A percentile compares a stretch with the other conserved stretches of the same genome.
These are phyloP conservation scores for Ailurus styani DNA, from an alignment of 2,113 vertebrate species.

Conservation along the genomic window DNA sequence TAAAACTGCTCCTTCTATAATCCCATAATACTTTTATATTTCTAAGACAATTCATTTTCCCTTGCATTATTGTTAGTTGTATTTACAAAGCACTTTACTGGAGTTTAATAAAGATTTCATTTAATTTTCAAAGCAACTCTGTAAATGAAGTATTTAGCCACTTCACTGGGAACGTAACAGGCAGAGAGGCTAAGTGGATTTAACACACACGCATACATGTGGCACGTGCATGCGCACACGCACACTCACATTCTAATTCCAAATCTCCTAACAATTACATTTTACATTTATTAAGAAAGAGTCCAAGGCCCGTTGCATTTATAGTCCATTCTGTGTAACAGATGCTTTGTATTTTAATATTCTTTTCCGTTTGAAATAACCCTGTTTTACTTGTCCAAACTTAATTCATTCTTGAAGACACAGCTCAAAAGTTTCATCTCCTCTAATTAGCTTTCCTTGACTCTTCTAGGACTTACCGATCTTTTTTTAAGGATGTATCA, in stretches of 20 bases:
- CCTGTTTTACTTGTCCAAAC: neutral
- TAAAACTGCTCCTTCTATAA: neutral
- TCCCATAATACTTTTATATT: neutral
- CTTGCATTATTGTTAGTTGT: neutral
- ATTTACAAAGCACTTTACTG: neutral
- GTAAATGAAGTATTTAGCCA: neutral
- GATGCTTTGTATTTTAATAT: neutral
- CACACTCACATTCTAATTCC: neutral
- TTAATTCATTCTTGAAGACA: neutral
- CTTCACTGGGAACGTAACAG: neutral
- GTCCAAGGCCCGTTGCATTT: neutral
- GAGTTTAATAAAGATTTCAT: neutral
- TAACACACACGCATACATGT: neutral
- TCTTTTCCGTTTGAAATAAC: conserved; percentile 13
- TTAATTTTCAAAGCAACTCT: conserved; percentile 22
- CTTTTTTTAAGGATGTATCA: neutral
- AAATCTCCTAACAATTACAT: neutral
- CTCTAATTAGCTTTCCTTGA: neutral
- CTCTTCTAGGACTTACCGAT: neutral
- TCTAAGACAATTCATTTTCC: neutral
- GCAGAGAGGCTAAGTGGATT: neutral
- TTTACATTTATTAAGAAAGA: conserved; percentile 32
- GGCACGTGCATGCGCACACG: neutral
- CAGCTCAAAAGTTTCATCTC: neutral
- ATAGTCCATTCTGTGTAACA: neutral